A percentile compares a stretch with the other conserved stretches of the same genome.
These are phyloP conservation scores for Campylorhamphus procurvoides DNA, from an alignment of 2,113 vertebrate genomes.

Conservation along the genomic window DNA sequence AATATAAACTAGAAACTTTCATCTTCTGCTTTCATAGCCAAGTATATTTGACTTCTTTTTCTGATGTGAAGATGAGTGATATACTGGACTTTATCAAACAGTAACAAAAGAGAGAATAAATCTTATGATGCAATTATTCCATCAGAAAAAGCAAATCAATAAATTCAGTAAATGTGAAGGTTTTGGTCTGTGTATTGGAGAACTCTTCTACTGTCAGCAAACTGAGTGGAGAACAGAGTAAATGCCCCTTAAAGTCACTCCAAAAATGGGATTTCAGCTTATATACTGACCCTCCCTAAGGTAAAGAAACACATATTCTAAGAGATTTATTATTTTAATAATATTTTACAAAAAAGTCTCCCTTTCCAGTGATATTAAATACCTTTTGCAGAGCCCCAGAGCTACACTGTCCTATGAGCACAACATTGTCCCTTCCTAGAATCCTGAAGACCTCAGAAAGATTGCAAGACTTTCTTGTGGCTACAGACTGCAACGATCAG, in stretches of 20 bases:
- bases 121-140: neutral
- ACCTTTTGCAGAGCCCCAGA: neutral
- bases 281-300: neutral
- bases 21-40: neutral
- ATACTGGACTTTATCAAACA: neutral
- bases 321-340: neutral
- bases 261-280: neutral
- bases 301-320: neutral
- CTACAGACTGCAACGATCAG: neutral
- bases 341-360: neutral
- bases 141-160: neutral
- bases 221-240: neutral
- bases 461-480: neutral
- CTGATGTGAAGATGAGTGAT: neutral
- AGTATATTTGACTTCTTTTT: neutral
- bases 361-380: neutral
- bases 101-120: neutral
- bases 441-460: neutral
- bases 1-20: neutral
- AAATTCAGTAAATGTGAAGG: neutral
- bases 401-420: rapidly evolving
- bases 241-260: neutral
- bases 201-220: neutral
- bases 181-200: neutral
- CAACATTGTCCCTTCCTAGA: neutral